Evolutionary conservation across 2,113 vertebrate species (phyloP), one percentile per base, ranked within the genome.

Genomic region (Jaculus jaculus): DNA sequence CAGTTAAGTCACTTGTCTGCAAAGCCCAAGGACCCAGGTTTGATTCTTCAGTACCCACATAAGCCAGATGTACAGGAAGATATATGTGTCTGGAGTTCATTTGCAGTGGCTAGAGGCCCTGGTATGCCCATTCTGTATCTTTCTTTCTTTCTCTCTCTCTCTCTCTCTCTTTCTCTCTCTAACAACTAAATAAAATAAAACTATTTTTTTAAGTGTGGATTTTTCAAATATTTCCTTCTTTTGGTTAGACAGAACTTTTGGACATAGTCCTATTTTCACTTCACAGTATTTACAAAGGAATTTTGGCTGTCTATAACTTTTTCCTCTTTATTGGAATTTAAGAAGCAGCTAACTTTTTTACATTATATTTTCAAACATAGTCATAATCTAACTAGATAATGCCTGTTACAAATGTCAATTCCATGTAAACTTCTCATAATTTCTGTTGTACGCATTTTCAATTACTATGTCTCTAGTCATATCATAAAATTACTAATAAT

Each of bases 401-500:
- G 83, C 23, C 8, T 17, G 87, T 17, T 61, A 72, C 5, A 75
- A 77, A 68, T 71, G 80, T 9, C 30, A 83, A n/a, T 34, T 79
- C 8, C 5, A 92, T 63, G 51, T 61, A 65, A 65, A 34, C 21
- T 66, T 83, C 63, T 84, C 68, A 61, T 81, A 60, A 15, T 84
- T 82, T 89, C 42, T 80, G 1, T 77, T 15, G 85, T 1, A 72
- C 13, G 30, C 1, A 58, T 91, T 94, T 77, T 73, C 37, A 73
- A 5, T 30, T 75, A 28, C 15, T 15, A 78, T 34, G 1, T 54
- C 21, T 72, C 65, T 39, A 24, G 51, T 73, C 66, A 61, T 74
- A 30, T 5, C 18, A 30, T 92, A 86, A 94, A 91, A 58, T 51
- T 87, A 79, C 32, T 60, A 87, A 60, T 39, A 82, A 71, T 61